Evolutionary conservation across 2,888 invertebrate genomes (phyloP).

Genomic region (Drosophila silvestris): DNA sequence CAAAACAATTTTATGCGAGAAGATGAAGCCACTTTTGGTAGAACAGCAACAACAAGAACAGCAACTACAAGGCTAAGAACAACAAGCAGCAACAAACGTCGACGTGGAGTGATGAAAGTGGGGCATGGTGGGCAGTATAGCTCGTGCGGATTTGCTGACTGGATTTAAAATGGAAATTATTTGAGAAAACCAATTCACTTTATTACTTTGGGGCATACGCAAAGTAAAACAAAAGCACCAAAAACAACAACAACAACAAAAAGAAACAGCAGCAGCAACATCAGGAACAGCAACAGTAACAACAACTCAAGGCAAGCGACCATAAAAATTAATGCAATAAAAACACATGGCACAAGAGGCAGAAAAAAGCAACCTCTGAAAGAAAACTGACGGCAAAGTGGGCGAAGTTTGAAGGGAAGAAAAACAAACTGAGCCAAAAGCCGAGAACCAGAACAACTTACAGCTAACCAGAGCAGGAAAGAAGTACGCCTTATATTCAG

Average conservation of each 20-base stretch:
- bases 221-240: conserved; percentile 74
- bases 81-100: conserved; percentile 23
- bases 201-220: conserved; percentile 79
- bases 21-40: conserved; percentile 75
- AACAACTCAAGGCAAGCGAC: conserved; percentile 57
- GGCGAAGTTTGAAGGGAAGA: conserved; percentile 1
- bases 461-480: conserved; percentile 13
- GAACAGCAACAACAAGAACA: conserved; percentile 42
- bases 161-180: conserved; percentile 79
- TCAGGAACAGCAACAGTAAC: conserved; percentile 32
- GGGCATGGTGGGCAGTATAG: conserved; percentile 9
- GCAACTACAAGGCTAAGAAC: conserved; percentile 18
- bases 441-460: conserved; percentile 21
- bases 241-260: conserved; percentile 13
- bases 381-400: conserved; percentile 31
- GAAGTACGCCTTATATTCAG: conserved; percentile 15
- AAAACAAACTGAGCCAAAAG: conserved; percentile 17
- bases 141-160: conserved; percentile 73
- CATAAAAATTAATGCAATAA: conserved; percentile 80
- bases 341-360: conserved; percentile 68
- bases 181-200: conserved; percentile 79
- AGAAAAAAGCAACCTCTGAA: conserved; percentile 28
- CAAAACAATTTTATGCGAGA: conserved; percentile 72
- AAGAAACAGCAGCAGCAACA: conserved; percentile 25
- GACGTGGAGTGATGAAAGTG: conserved; percentile 8